phyloP scores from a whole-genome alignment of 2,113 vertebrate genomes.

The Cacatua alba region DNA sequence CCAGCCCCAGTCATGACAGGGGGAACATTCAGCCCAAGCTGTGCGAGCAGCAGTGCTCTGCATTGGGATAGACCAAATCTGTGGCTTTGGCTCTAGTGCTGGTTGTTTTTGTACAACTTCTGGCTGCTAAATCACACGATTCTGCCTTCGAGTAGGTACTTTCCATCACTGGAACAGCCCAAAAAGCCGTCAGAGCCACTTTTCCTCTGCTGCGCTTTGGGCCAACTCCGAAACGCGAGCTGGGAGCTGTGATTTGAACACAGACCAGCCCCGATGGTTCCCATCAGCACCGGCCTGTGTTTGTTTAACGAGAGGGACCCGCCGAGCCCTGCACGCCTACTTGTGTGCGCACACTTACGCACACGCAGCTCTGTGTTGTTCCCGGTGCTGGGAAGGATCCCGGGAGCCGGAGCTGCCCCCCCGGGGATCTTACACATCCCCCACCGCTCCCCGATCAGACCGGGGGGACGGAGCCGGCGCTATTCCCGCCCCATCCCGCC shows the following conservation, averaged over 20 bases:
- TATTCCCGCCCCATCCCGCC: not conserved
- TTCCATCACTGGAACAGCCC: not conserved
- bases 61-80: not conserved
- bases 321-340: not conserved
- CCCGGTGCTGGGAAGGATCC: rapidly evolving
- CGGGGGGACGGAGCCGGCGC: not conserved
- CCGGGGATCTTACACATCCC: not conserved
- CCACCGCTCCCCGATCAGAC: not conserved
- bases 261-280: not conserved
- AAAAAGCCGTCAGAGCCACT: not conserved
- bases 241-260: rapidly evolving
- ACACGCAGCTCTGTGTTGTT: too few relatives aligned
- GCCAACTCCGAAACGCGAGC: not conserved
- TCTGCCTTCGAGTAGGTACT: not conserved
- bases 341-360: too few relatives aligned
- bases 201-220: not conserved
- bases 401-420: not conserved
- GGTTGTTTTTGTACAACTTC: not conserved
- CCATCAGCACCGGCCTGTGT: rapidly evolving
- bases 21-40: not conserved
- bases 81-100: not conserved
- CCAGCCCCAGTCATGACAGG: rapidly evolving
- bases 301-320: not conserved
- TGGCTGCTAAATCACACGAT: not conserved
- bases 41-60: not conserved